Evolutionary conservation across 2,888 invertebrate species (phyloP).

Genomic region (Caenorhabditis uteleia): DNA sequence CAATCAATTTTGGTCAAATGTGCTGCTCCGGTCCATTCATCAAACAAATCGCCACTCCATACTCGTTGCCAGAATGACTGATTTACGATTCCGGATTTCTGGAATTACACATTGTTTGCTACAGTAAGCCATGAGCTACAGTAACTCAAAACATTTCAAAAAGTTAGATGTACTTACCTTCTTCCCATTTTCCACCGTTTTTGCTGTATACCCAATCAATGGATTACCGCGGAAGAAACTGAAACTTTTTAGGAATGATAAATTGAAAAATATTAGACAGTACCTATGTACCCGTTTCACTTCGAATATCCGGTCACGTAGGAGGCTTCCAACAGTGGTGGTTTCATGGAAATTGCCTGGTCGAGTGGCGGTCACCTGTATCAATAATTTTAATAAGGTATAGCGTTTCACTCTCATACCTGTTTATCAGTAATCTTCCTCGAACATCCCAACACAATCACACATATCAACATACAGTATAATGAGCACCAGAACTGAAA

Average conservation of each 20-base stretch:
- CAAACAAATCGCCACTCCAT: slow-evolving; percentile 38
- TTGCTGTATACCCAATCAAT: slow-evolving; percentile 16
- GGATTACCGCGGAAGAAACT: neutral
- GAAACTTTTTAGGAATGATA: no score
- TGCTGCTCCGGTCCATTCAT: slow-evolving; percentile 25
- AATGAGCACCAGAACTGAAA: slow-evolving; percentile 48
- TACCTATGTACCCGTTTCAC: slow-evolving; percentile 14
- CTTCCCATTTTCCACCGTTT: slow-evolving; percentile 9
- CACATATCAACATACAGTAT: slow-evolving; percentile 37
- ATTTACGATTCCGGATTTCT: neutral
- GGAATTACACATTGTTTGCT: no score
- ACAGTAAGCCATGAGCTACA: no score
- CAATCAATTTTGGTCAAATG: slow-evolving; percentile 33
- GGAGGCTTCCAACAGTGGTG: slow-evolving; percentile 30
- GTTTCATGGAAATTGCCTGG: slow-evolving; percentile 33
- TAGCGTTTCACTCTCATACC: neutral
- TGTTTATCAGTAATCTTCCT: slow-evolving; percentile 42
- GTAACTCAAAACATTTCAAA: no score
- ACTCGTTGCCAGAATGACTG: slow-evolving; percentile 20
- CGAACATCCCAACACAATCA: slow-evolving; percentile 36
- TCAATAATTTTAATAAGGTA: neutral
- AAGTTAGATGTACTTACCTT: no score
- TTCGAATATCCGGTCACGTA: slow-evolving; percentile 31
- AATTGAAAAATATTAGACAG: no score
- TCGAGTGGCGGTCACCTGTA: slow-evolving; percentile 25